Evolutionary conservation across 1,140 invertebrate genomes (phyloP).

Genomic region (Panagrolaimus sp.): DNA sequence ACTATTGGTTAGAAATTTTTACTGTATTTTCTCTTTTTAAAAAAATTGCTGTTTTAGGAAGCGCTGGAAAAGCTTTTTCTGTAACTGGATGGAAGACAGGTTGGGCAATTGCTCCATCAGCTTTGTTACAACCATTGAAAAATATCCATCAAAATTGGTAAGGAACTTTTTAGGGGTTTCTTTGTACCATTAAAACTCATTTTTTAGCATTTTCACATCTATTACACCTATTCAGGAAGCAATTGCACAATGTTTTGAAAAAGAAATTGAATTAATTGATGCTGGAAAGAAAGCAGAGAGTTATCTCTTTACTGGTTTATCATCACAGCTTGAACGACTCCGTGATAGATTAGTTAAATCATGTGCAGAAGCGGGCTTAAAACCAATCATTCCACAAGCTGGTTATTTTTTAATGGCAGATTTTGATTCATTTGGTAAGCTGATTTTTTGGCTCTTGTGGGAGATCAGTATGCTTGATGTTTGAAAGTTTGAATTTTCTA

Average conservation of each 20-base stretch:
- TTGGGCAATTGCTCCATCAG: conserved; percentile 82
- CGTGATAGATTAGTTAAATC: conserved; percentile 74
- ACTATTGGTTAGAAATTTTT: conserved; percentile 92
- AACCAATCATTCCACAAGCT: conserved; percentile 83
- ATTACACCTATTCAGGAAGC: conserved; percentile 81
- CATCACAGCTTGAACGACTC: conserved; percentile 73
- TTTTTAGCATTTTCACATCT: conserved; percentile 82
- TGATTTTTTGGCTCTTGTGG: too few species aligned
- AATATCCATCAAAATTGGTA: conserved; percentile 89
- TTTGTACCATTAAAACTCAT: too few species aligned
- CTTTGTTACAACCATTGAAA: conserved; percentile 73
- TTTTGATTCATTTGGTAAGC: conserved; percentile 69
- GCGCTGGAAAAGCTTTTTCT: conserved; percentile 95
- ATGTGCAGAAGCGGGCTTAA: conserved; percentile 74
- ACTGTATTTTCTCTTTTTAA: too few species aligned
- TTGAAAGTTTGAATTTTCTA: too few species aligned
- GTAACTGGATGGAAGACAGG: conserved; percentile 84
- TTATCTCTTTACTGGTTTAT: conserved; percentile 72
- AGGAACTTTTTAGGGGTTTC: too few species aligned
- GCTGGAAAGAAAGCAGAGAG: conserved; percentile 67
- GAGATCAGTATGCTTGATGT: too few species aligned
- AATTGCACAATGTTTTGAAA: conserved; percentile 78
- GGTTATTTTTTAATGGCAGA: conserved; percentile 95
- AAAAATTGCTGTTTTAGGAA: too few species aligned
- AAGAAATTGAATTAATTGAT: conserved; percentile 70